These are phyloP conservation scores for Halictus rubicundus DNA, from an alignment of 1,140 invertebrate species.

Conservation along the genomic window DNA sequence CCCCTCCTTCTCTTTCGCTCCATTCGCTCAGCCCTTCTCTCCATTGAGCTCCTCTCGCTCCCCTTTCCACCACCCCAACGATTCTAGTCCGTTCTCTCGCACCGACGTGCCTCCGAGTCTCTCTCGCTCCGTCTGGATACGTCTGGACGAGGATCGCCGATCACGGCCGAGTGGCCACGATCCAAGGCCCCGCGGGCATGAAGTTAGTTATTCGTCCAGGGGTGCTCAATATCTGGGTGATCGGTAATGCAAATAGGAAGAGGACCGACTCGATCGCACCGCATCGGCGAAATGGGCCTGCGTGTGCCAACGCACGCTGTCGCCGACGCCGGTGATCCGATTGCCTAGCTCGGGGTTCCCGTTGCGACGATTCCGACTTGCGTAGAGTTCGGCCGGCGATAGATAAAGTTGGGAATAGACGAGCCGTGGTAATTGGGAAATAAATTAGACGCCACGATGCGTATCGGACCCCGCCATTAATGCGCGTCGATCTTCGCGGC, in stretches of 20 bases:
- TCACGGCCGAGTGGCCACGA: conserved; percentile 63
- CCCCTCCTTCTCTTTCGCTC: conserved; percentile 55
- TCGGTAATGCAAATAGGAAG: conserved; percentile 54
- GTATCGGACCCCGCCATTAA: conserved; percentile 14
- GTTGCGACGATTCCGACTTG: background rate
- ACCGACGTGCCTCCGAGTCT: conserved; percentile 8
- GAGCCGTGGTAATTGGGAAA: conserved; percentile 22
- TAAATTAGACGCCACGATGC: conserved; percentile 18
- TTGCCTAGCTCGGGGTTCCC: background rate
- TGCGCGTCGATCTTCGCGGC: conserved; percentile 2
- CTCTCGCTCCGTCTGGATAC: conserved; percentile 7
- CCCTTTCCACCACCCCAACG: conserved; percentile 7
- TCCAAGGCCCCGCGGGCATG: conserved; percentile 66
- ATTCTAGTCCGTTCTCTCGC: conserved; percentile 18
- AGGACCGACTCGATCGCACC: background rate
- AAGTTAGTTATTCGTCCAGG: conserved; percentile 63
- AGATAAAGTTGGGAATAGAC: conserved; percentile 5
- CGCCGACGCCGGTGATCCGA: conserved; percentile 3
- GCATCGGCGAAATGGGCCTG: background rate
- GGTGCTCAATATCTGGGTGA: conserved; percentile 71
- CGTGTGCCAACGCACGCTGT: background rate
- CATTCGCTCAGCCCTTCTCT: conserved; percentile 12
- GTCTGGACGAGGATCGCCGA: conserved; percentile 64
- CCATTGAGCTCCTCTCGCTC: conserved; percentile 28
- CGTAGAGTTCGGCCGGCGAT: background rate